Evolutionary conservation across 1,140 invertebrate species (phyloP), one percentile per base, ranked within the genome.

Genomic region (Neuroterus valhalla): DNA sequence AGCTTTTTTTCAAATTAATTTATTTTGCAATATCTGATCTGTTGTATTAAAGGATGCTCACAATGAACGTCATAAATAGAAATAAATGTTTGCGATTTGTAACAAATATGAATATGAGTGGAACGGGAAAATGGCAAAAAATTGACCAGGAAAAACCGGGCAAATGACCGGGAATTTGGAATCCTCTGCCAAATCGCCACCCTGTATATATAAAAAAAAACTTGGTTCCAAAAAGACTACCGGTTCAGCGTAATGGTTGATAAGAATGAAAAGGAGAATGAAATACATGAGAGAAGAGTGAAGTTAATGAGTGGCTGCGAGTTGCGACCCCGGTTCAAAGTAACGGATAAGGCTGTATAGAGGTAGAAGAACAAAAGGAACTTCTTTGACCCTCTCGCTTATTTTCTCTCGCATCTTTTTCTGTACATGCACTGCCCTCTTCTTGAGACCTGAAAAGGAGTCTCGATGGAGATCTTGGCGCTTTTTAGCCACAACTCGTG

Each of bases 401-500:
- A 10, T 15, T 62, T 26, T 62, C 55, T 62, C 55, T 62, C n/a
- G 26, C 21, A 26, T 62, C 55, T 62, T 62, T 62, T 62, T 62
- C 55, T 62, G 12, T 26, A 15, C 14, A 62, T 69, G 23, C 71
- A 68, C 48, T 21, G 71, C 15, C 52, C 52, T 26, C 52, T 55
- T 26, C 19, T 3, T 26, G 52, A 15, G 21, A 68, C 48, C 62
- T 62, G 55, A 62, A 31, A 62, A 62, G 55, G 55, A 62, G 55
- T 62, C 55, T 62, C 55, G 55, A 62, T 14, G 15, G 12, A 62
- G 26, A 12, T 62, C 55, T 62, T 31, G 75, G 72, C 62, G 55
- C 23, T 62, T 62, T 62, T 62, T 62, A 62, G 55, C 26, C 55
- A 23, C 31, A 62, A 62, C 26, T 62, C 55, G 55, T 76, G 78